Percentiles rank a stretch among this genome's conserved stretches.
These are phyloP conservation scores for Psilanteris sp. DNA, from an alignment of 1,140 invertebrate genomes.

Conservation along the genomic window DNA sequence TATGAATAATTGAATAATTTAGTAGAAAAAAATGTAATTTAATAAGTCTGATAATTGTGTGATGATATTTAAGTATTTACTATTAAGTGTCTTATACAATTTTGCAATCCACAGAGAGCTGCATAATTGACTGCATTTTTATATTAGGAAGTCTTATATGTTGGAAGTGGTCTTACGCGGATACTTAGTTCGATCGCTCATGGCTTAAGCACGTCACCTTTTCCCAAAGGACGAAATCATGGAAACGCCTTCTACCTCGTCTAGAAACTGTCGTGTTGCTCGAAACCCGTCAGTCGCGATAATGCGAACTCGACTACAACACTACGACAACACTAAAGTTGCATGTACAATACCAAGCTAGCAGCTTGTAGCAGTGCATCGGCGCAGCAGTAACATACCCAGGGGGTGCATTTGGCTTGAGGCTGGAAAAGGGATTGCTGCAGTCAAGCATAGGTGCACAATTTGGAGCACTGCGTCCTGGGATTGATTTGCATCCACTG, in stretches of 20 bases:
- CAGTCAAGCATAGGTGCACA: slow-evolving; percentile 73
- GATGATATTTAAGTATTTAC: no score
- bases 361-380: slow-evolving; percentile 31
- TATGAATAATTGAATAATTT: no score
- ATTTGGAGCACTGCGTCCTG: slow-evolving; percentile 73
- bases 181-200: slow-evolving; percentile 42
- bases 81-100: no score
- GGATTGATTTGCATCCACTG: slow-evolving; percentile 79
- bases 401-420: slow-evolving; percentile 67
- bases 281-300: slow-evolving; percentile 49
- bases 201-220: slow-evolving; percentile 36
- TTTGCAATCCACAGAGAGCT: background rate
- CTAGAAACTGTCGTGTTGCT: slow-evolving; percentile 35
- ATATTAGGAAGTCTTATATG: slow-evolving; percentile 1
- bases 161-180: slow-evolving; percentile 9
- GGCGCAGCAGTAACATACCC: slow-evolving; percentile 65
- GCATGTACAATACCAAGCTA: slow-evolving; percentile 35
- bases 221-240: slow-evolving; percentile 35
- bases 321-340: slow-evolving; percentile 18
- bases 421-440: slow-evolving; percentile 74
- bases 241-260: slow-evolving; percentile 30
- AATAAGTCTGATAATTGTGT: no score
- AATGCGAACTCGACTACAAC: slow-evolving; percentile 46
- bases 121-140: slow-evolving; percentile 21
- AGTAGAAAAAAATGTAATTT: no score